These are phyloP conservation scores for Fabriciana adippe DNA, from an alignment of 2,888 invertebrate species.

Conservation along the genomic window DNA sequence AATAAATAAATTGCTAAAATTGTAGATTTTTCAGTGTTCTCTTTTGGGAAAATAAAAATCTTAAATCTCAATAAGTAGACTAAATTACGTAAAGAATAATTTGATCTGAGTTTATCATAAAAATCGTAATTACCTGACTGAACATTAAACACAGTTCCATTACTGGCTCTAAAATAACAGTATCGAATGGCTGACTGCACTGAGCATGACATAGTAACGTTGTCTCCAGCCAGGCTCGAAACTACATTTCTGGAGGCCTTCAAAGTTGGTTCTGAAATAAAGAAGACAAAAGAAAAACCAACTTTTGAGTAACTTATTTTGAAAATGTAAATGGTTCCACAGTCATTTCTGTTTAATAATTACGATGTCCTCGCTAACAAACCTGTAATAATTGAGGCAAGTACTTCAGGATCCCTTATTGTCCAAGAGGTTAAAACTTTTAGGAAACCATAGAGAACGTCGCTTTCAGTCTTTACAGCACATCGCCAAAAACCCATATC, in stretches of 20 bases:
- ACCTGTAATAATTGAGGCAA: slow-evolving; percentile 49
- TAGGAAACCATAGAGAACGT: slow-evolving; percentile 64
- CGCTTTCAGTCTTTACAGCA: slow-evolving; percentile 56
- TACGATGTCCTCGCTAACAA: not conserved
- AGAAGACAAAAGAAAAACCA: no score
- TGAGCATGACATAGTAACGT: slow-evolving; percentile 57
- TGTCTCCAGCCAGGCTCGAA: slow-evolving; percentile 47
- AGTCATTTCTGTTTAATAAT: not conserved
- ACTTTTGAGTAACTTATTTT: no score
- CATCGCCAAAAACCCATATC: slow-evolving; percentile 72
- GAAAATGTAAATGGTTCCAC: no score
- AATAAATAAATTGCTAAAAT: no score
- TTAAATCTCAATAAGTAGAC: no score
- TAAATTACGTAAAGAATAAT: no score
- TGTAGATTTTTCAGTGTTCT: no score
- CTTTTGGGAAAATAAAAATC: no score
- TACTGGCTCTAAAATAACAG: slow-evolving; percentile 67
- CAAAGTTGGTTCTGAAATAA: slow-evolving; percentile 57
- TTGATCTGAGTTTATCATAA: no score
- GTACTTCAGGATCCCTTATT: slow-evolving; percentile 48
- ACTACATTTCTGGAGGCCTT: slow-evolving; percentile 42
- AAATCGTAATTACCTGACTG: slow-evolving; percentile 54
- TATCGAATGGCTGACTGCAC: slow-evolving; percentile 58
- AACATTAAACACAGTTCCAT: slow-evolving; percentile 63
- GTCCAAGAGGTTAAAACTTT: slow-evolving; percentile 53